Evolutionary conservation across 1,140 invertebrate species (phyloP).

Genomic region (Parasteatoda tepidariorum): DNA sequence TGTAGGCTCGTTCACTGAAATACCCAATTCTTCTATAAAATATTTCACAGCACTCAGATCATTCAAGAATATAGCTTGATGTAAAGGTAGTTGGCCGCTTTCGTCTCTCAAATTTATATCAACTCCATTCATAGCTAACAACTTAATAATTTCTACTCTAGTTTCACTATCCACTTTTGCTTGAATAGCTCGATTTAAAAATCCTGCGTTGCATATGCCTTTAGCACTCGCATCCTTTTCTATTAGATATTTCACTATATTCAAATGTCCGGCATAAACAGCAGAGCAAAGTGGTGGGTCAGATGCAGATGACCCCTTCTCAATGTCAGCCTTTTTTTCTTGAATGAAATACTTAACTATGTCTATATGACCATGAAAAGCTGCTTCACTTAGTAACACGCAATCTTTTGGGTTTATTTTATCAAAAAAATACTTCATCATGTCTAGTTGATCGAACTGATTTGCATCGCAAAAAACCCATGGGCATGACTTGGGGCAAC

Average conservation of each 20-base stretch:
- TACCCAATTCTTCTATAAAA: background rate
- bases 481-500: background rate
- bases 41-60: background rate
- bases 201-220: background rate
- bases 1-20: background rate
- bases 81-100: background rate
- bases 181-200: constrained; percentile 79
- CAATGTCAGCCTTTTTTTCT: background rate
- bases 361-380: background rate
- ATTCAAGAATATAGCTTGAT: background rate
- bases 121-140: constrained; percentile 80
- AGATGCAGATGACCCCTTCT: background rate
- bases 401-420: background rate
- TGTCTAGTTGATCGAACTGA: background rate
- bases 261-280: constrained; percentile 94
- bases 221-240: constrained; percentile 78
- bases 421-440: background rate
- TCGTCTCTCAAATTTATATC: background rate
- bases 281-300: constrained; percentile 95
- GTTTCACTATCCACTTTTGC: constrained; percentile 73
- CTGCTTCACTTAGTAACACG: background rate
- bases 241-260: constrained; percentile 93
- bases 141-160: constrained; percentile 92
- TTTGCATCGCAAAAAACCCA: background rate
- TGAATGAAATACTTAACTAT: background rate